Conservation (phyloP, 2,888 invertebrate species). For the Agrotis ipsilon region DNA sequence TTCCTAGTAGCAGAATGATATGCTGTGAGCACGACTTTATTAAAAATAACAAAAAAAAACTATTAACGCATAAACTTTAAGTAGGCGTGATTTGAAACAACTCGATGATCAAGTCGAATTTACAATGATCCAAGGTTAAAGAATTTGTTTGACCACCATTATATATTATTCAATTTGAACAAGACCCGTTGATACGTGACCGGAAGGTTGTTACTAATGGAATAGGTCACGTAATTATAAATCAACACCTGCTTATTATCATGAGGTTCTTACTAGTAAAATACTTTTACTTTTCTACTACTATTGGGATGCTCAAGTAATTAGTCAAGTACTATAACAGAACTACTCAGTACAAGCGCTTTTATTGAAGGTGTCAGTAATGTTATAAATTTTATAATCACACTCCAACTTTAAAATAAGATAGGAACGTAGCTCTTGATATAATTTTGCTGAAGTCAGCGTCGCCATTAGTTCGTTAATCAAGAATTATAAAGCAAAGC, state of each 20-base stretch:
- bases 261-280: slow-evolving; percentile 15
- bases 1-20: slow-evolving; percentile 28
- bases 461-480: slow-evolving; percentile 19
- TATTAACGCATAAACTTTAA: slow-evolving; percentile 9
- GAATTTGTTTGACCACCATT: slow-evolving; percentile 27
- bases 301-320: slow-evolving; percentile 13
- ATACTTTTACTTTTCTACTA: slow-evolving; percentile 23
- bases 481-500: slow-evolving; percentile 41
- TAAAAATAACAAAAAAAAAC: slow-evolving; percentile 13
- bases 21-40: slow-evolving; percentile 19
- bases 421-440: neutral
- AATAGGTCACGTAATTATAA: slow-evolving; percentile 48
- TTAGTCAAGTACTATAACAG: slow-evolving; percentile 25
- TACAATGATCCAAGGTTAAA: slow-evolving; percentile 17
- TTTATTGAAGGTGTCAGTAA: slow-evolving; percentile 30
- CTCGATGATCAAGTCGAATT: slow-evolving; percentile 9
- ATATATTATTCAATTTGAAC: slow-evolving; percentile 8
- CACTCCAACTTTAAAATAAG: neutral
- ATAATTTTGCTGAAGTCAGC: neutral
- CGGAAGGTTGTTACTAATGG: slow-evolving; percentile 22
- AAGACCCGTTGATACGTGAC: slow-evolving; percentile 41
- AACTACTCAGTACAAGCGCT: slow-evolving; percentile 28
- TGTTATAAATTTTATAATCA: slow-evolving; percentile 19
- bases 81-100: slow-evolving; percentile 29
- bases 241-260: slow-evolving; percentile 25